Conservation (phyloP, 2,888 invertebrate genomes). For the Hirtodrosophila histrioides region DNA sequence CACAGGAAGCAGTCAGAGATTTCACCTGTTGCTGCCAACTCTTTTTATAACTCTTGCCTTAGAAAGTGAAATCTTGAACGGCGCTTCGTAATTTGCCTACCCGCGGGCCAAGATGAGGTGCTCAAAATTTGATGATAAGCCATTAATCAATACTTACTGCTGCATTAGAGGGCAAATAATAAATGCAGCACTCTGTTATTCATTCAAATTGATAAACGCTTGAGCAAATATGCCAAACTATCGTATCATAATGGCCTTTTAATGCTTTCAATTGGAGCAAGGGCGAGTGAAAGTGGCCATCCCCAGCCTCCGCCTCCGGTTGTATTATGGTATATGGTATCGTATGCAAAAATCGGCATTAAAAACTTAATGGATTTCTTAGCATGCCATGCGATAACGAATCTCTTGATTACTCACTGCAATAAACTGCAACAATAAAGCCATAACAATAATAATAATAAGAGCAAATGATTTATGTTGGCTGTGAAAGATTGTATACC, state of each 20-base stretch:
- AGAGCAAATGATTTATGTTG: neutral
- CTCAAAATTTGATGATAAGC: constrained; percentile 42
- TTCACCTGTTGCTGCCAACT: constrained; percentile 67
- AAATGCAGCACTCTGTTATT: constrained; percentile 41
- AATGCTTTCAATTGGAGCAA: constrained; percentile 53
- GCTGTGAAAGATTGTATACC: constrained; percentile 23
- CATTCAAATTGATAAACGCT: constrained; percentile 55
- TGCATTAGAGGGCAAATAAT: constrained; percentile 11
- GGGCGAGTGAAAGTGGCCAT: constrained; percentile 55
- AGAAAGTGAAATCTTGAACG: constrained; percentile 73
- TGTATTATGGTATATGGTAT: constrained; percentile 18
- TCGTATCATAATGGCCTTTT: constrained; percentile 50
- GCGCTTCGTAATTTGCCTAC: constrained; percentile 51
- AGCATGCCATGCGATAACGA: constrained; percentile 51
- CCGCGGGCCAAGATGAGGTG: constrained; percentile 16
- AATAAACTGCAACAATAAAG: constrained; percentile 67
- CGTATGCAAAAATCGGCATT: constrained; percentile 59
- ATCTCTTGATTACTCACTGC: constrained; percentile 49
- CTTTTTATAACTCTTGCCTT: constrained; percentile 43
- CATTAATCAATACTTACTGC: constrained; percentile 61
- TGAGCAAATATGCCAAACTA: constrained; percentile 33
- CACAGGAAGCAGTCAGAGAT: constrained; percentile 71
- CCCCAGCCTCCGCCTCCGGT: neutral
- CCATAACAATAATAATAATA: constrained; percentile 49
- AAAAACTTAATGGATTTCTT: constrained; percentile 51